Conservation (phyloP, 2,113 vertebrate species). For the Apteryx owenii region DNA sequence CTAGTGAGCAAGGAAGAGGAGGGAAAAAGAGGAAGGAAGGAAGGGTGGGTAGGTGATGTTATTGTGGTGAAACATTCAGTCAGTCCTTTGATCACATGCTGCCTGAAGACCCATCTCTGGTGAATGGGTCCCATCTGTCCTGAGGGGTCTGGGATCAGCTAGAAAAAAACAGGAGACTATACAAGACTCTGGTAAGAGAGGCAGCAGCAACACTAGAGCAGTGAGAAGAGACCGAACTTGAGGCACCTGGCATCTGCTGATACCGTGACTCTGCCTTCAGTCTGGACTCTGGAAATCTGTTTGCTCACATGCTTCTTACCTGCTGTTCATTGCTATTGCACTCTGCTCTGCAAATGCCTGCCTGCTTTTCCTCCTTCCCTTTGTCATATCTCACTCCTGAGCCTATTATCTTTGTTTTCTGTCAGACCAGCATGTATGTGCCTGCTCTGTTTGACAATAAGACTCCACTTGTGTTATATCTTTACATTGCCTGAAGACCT, state of each 20-base stretch:
- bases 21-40: neutral
- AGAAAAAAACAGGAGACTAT: neutral
- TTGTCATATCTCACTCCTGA: neutral
- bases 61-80: neutral
- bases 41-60: neutral
- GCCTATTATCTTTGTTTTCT: neutral
- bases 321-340: neutral
- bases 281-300: neutral
- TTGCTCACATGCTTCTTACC: neutral
- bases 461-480: neutral
- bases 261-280: neutral
- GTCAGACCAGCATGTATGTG: neutral
- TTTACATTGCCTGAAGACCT: neutral
- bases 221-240: neutral
- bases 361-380: neutral
- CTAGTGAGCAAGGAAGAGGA: fast-evolving
- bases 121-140: neutral
- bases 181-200: fast-evolving
- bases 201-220: neutral
- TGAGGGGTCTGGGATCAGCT: neutral
- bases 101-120: neutral
- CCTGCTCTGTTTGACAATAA: neutral
- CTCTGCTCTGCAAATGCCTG: neutral
- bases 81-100: neutral
- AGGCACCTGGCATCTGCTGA: neutral